Base-by-base conservation (phyloP, 1,140 invertebrate genomes). In the Seison nebaliae region DNA sequence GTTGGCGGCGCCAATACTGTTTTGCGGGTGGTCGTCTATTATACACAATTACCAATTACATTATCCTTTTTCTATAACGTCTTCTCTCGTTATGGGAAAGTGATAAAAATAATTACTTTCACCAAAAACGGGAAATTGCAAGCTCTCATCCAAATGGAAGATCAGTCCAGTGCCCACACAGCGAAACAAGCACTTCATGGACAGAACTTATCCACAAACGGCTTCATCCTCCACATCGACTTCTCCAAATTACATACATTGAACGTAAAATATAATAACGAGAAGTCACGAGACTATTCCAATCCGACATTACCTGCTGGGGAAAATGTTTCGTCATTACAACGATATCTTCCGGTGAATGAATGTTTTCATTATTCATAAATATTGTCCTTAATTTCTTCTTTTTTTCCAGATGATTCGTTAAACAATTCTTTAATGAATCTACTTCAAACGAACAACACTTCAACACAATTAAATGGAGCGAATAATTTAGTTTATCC, bases 201-300 rank as follows among this genome's bases (percentile, higher is more conserved):
- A 0, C 81, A 88, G 57, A 86, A 86, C 53, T 81, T 91, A 48
- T 91, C 86, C 69, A 86, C 81, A 57, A 77, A 76, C 30, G 84
- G 81, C 64, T 88, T 81, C 65, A 86, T 79, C 9, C 64, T 93
- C 45, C 73, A 80, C 53, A 88, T 93, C 50, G 83, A 93, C 59
- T 91, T 84, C 64, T 83, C 77, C 45, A 91, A 88, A 62, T 70
- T 93, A 68, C 73, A 75, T 42, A 81, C 76, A 42, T 65, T 98
- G 43, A 94, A 94, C 62, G 84, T 98, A 22, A 93, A 91, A 58
- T 98, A 86, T 65, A 96, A 96, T 66, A 98, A 98, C 62, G 88
- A 96, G 65, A 96, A 96, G 62, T 86, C 78, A 35, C 67, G 88
- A 31, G 88, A 98, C 61, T 98, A 86, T 64, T 96, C 86, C 44